Percentiles rank a stretch among this genome's conserved stretches.
These are phyloP conservation scores for Zapornia atra DNA, from an alignment of 2,113 vertebrate genomes.

Conservation along the genomic window DNA sequence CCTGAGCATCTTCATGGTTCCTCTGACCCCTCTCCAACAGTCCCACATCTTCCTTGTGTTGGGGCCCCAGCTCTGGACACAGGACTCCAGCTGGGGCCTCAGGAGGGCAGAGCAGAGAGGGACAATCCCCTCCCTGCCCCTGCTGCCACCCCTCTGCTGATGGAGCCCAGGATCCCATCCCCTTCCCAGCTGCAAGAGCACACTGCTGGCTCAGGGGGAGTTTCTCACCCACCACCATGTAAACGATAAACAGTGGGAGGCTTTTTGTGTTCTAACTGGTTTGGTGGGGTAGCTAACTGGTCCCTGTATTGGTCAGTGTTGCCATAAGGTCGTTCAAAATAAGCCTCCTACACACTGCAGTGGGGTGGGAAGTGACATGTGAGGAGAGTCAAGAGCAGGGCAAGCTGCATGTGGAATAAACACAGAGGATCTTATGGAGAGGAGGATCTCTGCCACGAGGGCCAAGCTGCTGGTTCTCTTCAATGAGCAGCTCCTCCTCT, in stretches of 20 bases:
- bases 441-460: background rate
- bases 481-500: background rate
- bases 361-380: background rate
- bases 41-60: too few relatives aligned
- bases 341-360: rapidly evolving
- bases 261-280: background rate
- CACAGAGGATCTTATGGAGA: rapidly evolving
- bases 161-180: too few relatives aligned
- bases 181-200: too few relatives aligned
- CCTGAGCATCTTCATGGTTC: too few relatives aligned
- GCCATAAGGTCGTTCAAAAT: background rate
- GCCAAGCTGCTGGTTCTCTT: background rate
- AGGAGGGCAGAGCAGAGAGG: too few relatives aligned
- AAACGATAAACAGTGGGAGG: background rate
- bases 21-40: too few relatives aligned
- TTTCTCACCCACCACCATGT: too few relatives aligned
- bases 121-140: too few relatives aligned
- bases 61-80: too few relatives aligned
- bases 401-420: rapidly evolving
- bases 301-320: background rate
- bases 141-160: too few relatives aligned
- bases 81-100: too few relatives aligned
- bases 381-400: background rate
- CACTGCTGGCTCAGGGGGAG: too few relatives aligned
- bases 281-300: background rate